Base-by-base conservation (phyloP, 2,113 vertebrate species). In the Talpa occidentalis region DNA sequence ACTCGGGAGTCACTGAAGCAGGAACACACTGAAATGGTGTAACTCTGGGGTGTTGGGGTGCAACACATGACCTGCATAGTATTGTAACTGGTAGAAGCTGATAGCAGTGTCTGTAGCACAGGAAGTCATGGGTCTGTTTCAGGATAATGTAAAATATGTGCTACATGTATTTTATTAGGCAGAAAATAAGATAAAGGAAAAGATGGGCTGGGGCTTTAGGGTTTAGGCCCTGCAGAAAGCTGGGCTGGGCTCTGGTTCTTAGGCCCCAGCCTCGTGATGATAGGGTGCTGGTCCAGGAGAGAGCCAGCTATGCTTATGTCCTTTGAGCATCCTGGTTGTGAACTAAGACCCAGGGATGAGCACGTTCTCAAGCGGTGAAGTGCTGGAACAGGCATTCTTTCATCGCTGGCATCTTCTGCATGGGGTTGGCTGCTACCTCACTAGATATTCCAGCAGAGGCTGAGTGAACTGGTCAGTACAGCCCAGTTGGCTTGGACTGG, bases 161-260 rank as follows among this genome's bases (percentile, higher is more conserved):
- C 14, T 49, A 0, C 60, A 8, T 69, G 1, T 28, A 15, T 80
- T 94, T 73, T 7, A 49, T 78, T 64, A 66, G 66, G 54, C 60
- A 64, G 88, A 80, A 76, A 72, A 74, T 30, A 44, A 94, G 60
- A 70, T 42, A 30, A 28, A 32, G 37, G 17, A 62, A 83, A 62
- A 73, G 66, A 24, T 26, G 3, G 60, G 26, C 60, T 62, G 9
- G 64, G 12, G 14, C 62, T 22, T 12, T 5, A 7, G 15, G 14
- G 49, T 47, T 84, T 69, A 77, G 70, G 42, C 16, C 14, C 52
- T 81, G 69, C 32, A 47, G 44, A 56, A 56, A 56, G 47, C 47
- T 49, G 47, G 47, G 47, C 47, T 49, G 47, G 47, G 47, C n/a
- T 22, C 10, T 6, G 10, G 16, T 7, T 47, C 49, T 78, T 66